Evolutionary conservation across 1,140 invertebrate species (phyloP).

Genomic region (Sycophila sp.): DNA sequence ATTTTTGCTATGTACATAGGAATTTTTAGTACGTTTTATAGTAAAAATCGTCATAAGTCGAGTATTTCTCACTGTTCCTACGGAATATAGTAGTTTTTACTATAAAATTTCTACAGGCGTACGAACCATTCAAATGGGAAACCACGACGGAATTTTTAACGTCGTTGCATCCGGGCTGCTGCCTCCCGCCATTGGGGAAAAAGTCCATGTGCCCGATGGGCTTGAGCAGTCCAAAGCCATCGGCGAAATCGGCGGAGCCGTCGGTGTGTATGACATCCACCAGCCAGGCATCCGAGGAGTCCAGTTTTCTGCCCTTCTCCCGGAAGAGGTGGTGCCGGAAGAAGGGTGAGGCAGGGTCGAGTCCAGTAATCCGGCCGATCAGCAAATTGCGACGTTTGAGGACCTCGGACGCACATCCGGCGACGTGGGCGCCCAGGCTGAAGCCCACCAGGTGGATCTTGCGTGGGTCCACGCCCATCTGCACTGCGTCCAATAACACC

Average conservation of each 20-base stretch:
- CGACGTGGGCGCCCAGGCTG: conserved; percentile 81
- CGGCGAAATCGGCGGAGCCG: conserved; percentile 70
- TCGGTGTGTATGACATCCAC: conserved; percentile 91
- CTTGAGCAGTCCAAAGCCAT: conserved; percentile 76
- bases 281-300: conserved; percentile 81
- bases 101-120: too few species aligned
- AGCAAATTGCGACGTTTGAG: conserved; percentile 67
- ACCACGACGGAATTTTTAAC: conserved; percentile 67
- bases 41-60: not conserved
- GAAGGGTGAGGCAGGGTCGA: conserved; percentile 78
- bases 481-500: conserved; percentile 61
- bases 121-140: conserved; percentile 61
- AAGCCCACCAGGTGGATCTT: conserved; percentile 80
- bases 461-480: conserved; percentile 60
- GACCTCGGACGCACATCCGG: conserved; percentile 76
- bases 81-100: too few species aligned
- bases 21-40: too few species aligned
- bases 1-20: too few species aligned
- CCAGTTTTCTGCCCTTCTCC: conserved; percentile 69
- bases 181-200: conserved; percentile 77
- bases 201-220: conserved; percentile 77
- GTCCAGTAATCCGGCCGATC: conserved; percentile 78
- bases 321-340: conserved; percentile 69
- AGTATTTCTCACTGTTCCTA: not conserved
- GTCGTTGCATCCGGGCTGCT: conserved; percentile 76